Conservation (phyloP, 2,797 vertebrate species). For the Chaenodraco wilsoni region DNA sequence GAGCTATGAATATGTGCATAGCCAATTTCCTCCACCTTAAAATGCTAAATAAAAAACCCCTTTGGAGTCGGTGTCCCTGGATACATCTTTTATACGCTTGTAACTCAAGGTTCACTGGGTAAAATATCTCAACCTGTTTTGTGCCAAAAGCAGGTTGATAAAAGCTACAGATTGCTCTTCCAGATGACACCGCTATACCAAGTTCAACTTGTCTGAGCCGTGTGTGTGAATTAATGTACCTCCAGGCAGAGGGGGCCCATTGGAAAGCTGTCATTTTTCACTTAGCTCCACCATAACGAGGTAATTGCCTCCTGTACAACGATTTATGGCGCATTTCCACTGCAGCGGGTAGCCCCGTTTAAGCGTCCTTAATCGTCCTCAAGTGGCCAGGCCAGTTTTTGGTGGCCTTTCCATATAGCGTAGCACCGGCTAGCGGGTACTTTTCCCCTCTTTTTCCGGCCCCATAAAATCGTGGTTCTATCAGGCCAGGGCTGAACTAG, state of each 20-base stretch:
- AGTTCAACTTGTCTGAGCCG: slow-evolving; percentile 2
- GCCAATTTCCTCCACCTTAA: slow-evolving; percentile 7
- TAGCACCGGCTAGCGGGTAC: no score
- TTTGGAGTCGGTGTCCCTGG: not conserved
- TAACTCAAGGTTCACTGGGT: not conserved
- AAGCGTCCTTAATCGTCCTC: no score
- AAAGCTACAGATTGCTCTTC: slow-evolving; percentile 23
- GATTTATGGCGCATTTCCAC: slow-evolving; percentile 51
- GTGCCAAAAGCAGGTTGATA: slow-evolving; percentile 32
- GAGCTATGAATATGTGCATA: no score
- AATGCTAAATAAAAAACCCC: not conserved
- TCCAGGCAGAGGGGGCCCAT: slow-evolving; percentile 52
- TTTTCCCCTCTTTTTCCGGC: no score
- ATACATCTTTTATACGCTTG: slow-evolving; percentile 22
- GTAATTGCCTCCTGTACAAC: slow-evolving; percentile 77
- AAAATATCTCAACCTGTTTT: slow-evolving; percentile 19
- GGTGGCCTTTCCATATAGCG: no score
- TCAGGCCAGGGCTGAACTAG: no score
- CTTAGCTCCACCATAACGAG: slow-evolving; percentile 77
- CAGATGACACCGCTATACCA: slow-evolving; percentile 17
- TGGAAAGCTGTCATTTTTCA: slow-evolving; percentile 73
- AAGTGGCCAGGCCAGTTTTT: no score
- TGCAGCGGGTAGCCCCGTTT: no score
- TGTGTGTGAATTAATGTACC: slow-evolving; percentile 40
- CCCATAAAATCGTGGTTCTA: no score